Evolutionary conservation across 2,888 invertebrate genomes (phyloP), one percentile per base, ranked within the genome.

Genomic region (Nomada ruficornis): DNA sequence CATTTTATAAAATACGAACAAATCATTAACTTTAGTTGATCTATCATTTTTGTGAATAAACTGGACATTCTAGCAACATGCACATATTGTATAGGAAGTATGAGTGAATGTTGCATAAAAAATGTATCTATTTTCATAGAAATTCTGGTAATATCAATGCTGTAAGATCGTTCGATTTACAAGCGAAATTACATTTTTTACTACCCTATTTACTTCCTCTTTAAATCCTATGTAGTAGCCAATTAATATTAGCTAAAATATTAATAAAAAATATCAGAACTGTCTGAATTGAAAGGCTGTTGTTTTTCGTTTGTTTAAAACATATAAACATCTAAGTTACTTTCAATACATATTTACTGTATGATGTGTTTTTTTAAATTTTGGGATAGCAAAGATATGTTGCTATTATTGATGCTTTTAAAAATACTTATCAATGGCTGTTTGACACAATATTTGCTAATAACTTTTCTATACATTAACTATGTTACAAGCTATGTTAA

Each of bases 391-490:
- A 52, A 42, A 55, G 62, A 52, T 18, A 55, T 55, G 68, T 63
- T 74, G n/a, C 67, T 15, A 23, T 50, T 81, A 78, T 73, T 36
- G 18, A 47, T 23, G 72, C 60, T 88, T 89, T 72, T 85, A 86
- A 84, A 87, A 77, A 87, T 90, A 86, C 83, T 20, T 60, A 65
- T 59, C 83, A 89, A 75, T 89, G 89, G 79, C 7, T 76, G 60
- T 77, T 78, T 84, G 84, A 57, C 60, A 60, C 52, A 80, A 84
- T 79, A 73, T 80, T 80, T 80, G 84, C 73, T 86, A 79, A 84
- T 73, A 85, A 71, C 55, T 82, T 86, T 81, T 67, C 83, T 91
- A 87, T 90, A 91, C 82, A 88, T 89, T 87, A 81, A 79, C 62
- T 83, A 75, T 68, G 65, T 54, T 67, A 72, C 60, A 67, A 42